Evolutionary conservation across 2,888 invertebrate species (phyloP).

Genomic region (Argyra leucocephala): DNA sequence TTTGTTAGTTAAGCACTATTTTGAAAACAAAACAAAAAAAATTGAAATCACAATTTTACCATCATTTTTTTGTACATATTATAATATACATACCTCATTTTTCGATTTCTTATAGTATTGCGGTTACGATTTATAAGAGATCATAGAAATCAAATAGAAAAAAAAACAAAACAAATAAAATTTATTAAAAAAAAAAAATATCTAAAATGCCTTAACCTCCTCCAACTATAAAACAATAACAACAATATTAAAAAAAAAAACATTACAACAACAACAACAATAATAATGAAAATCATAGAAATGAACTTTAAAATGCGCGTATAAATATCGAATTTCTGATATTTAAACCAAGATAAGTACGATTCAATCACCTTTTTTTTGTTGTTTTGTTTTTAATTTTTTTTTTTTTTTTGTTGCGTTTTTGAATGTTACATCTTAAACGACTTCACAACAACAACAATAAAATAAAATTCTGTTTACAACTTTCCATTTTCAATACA

Average conservation of each 20-base stretch:
- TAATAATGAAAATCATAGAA: background rate
- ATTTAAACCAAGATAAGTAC: conserved; percentile 1
- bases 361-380: conserved; percentile 9
- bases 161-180: background rate
- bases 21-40: too few relatives aligned
- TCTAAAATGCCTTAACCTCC: background rate
- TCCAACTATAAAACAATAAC: background rate
- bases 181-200: too few relatives aligned
- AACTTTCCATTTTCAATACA: background rate
- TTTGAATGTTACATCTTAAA: too few relatives aligned
- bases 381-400: background rate
- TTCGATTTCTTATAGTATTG: background rate
- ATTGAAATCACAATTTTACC: background rate
- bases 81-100: background rate
- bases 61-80: background rate
- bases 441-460: too few relatives aligned
- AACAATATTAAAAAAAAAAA: background rate
- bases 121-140: conserved; percentile 1
- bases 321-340: conserved; percentile 9
- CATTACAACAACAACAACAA: background rate
- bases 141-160: background rate
- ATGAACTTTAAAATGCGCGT: conserved; percentile 7
- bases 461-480: background rate
- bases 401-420: too few relatives aligned
- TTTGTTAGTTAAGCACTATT: too few relatives aligned